Evolutionary conservation across 2,888 invertebrate species (phyloP), one percentile per base, ranked within the genome.

Genomic region (Blastobasis lacticolella): DNA sequence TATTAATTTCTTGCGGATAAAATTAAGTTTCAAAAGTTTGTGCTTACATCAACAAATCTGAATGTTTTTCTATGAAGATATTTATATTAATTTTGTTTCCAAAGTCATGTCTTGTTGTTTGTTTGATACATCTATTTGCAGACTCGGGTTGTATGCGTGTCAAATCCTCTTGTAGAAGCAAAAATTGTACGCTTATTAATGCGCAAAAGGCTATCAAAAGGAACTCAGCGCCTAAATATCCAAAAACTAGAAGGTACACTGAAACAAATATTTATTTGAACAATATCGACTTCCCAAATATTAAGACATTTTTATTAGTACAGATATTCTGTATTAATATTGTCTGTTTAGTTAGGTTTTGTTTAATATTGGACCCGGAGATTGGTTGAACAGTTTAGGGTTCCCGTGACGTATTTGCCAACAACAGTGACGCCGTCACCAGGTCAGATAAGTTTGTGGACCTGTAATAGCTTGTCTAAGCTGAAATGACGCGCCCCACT

Each of bases 121-220:
- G 23, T 23, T 23, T 23, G 23, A 23, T 23, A 23, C 23, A 1
- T 23, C 3, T 3, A 23, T 23, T 23, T 3, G 23, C 23, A 23
- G 23, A 2, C 23, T 23, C 23, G 23, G 23, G 23, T 3, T 23
- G 23, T 23, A 23, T 23, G 23, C 23, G 23, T 23, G 23, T 23
- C 3, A 23, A 23, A 23, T 23, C 23, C 23, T 23, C 23, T 23
- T 23, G 63, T 2, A 82, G 62, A 2, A 81, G 40, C 6, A 58
- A 58, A 46, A 81, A 81, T 51, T 74, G 67, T 2, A 66, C 76
- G 23, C 67, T 69, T 1, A 81, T 58, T 45, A 72, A 71, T 1
- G 73, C 70, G 42, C 73, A 72, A 1, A 81, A 47, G 0, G 64
- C 67, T 46, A 81, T 69, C 60, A 75, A 64, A 0, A 78, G 56